These are phyloP conservation scores for Bos indicus DNA, from an alignment of 2,113 vertebrate genomes.

Conservation along the genomic window DNA sequence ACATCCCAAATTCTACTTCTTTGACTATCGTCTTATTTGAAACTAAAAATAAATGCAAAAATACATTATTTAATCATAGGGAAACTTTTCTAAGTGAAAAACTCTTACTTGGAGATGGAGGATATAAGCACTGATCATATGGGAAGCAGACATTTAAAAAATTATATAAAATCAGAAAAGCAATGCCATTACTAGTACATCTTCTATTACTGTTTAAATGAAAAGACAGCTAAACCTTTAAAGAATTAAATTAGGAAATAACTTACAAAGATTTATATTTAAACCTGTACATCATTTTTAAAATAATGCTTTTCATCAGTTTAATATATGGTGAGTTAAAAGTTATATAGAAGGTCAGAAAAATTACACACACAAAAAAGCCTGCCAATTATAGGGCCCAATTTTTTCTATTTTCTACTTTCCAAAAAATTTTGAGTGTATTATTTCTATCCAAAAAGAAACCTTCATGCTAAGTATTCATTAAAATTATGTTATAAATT, in stretches of 20 bases:
- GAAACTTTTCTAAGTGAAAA: conserved; percentile 10
- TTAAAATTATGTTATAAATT: conserved; percentile 28
- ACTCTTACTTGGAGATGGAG: background rate
- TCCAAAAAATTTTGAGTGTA: background rate
- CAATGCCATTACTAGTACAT: background rate
- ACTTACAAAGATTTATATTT: conserved; percentile 6
- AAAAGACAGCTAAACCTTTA: background rate
- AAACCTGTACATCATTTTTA: background rate
- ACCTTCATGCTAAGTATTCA: background rate
- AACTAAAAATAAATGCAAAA: conserved; percentile 69
- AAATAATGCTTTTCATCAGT: background rate
- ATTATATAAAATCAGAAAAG: conserved; percentile 34
- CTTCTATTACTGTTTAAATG: conserved; percentile 12
- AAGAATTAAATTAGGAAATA: conserved; percentile 15
- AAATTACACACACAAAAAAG: background rate
- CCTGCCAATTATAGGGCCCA: background rate
- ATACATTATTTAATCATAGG: conserved; percentile 44
- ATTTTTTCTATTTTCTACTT: background rate
- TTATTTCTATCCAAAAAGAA: conserved; percentile 28
- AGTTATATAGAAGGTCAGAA: background rate
- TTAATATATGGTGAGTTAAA: conserved; percentile 18
- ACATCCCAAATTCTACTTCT: conserved; percentile 74
- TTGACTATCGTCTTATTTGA: conserved; percentile 45
- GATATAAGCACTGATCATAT: background rate
- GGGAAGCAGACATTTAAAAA: background rate